Conservation (phyloP, 1,140 invertebrate genomes). For the Panagrolaimus sp. region DNA sequence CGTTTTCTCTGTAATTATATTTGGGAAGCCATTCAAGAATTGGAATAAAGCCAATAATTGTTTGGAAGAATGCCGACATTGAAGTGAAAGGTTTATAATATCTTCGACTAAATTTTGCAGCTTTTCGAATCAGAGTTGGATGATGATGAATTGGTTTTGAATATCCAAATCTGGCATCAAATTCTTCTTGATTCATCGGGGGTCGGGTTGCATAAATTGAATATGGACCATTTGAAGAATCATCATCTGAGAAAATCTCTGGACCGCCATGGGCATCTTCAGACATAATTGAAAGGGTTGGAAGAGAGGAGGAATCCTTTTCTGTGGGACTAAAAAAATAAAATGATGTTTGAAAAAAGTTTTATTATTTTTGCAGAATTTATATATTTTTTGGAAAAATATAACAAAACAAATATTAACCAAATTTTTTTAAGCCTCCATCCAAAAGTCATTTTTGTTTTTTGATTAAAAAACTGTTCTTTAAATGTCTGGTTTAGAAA, state of each 20-base stretch:
- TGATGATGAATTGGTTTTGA: neutral
- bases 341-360: too few species aligned
- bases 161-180: conserved; percentile 1
- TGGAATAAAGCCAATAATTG: conserved; percentile 33
- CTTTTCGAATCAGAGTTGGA: neutral
- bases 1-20: conserved; percentile 28
- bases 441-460: too few species aligned
- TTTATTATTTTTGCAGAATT: too few species aligned
- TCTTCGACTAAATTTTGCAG: conserved; percentile 22
- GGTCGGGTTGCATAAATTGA: neutral
- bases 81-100: conserved; percentile 15
- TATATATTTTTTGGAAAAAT: too few species aligned
- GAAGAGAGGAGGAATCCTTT: too few species aligned
- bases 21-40: conserved; percentile 35
- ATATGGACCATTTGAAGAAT: neutral
- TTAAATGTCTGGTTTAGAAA: too few species aligned
- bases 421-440: too few species aligned
- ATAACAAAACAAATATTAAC: too few species aligned
- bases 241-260: conserved; percentile 27
- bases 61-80: conserved; percentile 19
- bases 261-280: conserved; percentile 49
- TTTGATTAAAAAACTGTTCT: too few species aligned
- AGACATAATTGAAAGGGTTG: conserved; percentile 29
- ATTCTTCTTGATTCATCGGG: conserved; percentile 15
- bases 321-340: too few species aligned